Evolutionary conservation across 2,113 vertebrate species (phyloP).

Genomic region (Xyliphius kryptos): DNA sequence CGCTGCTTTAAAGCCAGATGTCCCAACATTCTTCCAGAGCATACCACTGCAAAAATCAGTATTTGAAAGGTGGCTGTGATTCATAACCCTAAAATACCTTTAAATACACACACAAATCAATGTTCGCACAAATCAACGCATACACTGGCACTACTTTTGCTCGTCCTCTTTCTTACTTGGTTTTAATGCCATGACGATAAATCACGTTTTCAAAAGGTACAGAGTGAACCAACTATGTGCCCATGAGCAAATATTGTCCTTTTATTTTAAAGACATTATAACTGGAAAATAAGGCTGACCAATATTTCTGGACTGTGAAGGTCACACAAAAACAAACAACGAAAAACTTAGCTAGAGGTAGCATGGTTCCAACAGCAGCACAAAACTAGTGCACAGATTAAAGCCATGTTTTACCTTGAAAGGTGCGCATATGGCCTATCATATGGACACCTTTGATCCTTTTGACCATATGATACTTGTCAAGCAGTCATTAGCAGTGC

Average conservation of each 20-base stretch:
- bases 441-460: constrained; percentile 25
- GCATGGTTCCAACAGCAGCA: too few species aligned
- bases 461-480: constrained; percentile 22
- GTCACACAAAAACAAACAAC: not conserved
- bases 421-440: constrained; percentile 13
- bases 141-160: not conserved
- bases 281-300: constrained; percentile 21
- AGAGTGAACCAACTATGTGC: not conserved
- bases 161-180: too few species aligned
- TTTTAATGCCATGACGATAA: too few species aligned
- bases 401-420: not conserved
- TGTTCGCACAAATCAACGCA: constrained; percentile 12
- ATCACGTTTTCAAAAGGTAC: too few species aligned
- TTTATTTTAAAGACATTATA: constrained; percentile 1
- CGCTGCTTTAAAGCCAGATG: constrained; percentile 10
- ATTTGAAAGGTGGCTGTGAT: too few species aligned
- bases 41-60: not conserved
- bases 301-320: constrained; percentile 7
- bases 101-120: constrained; percentile 6
- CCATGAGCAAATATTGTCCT: constrained; percentile 5
- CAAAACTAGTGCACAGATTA: constrained; percentile 2
- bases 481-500: constrained; percentile 1
- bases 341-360: not conserved
- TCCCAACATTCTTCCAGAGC: constrained; percentile 3
- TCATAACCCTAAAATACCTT: too few species aligned